Evolutionary conservation across 64 coral and sea anemone species (phyloP).

Genomic region (Platygyra sinensis): DNA sequence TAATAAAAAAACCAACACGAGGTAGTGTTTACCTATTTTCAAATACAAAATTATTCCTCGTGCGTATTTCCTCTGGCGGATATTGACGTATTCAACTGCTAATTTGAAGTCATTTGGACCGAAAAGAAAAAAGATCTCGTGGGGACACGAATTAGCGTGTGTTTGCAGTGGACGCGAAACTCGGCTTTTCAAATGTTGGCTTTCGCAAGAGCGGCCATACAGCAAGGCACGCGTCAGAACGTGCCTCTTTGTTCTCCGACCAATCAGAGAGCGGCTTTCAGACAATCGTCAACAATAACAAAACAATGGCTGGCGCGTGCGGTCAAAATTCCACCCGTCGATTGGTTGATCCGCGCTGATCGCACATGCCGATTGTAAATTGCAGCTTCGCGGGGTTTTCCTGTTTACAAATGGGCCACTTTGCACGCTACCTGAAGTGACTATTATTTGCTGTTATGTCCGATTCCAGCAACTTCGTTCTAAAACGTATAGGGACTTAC

Average conservation of each 20-base stretch:
- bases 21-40: conserved; percentile 35
- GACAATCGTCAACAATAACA: conserved; percentile 70
- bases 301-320: conserved; percentile 95
- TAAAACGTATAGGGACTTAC: conserved; percentile 90
- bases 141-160: conserved; percentile 49
- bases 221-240: conserved; percentile 84
- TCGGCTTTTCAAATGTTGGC: conserved; percentile 51
- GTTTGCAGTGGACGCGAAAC: conserved; percentile 31
- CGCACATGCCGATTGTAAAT: conserved; percentile 85
- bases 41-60: conserved; percentile 42
- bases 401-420: conserved; percentile 66
- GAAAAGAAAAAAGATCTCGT: conserved; percentile 50
- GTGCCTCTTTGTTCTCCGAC: conserved; percentile 76
- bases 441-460: conserved; percentile 62
- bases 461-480: conserved; percentile 62
- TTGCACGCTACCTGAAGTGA: conserved; percentile 33
- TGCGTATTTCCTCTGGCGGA: conserved; percentile 43
- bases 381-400: conserved; percentile 45
- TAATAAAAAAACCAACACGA: conserved; percentile 33
- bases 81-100: conserved; percentile 60
- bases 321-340: conserved; percentile 59
- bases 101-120: conserved; percentile 63
- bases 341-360: conserved; percentile 72
- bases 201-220: conserved; percentile 35
- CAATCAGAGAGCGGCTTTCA: conserved; percentile 72